Evolutionary conservation across 37 sponge, comb jelly and placozoan species (phyloP).

Genomic region (Hexactinellida sp.): DNA sequence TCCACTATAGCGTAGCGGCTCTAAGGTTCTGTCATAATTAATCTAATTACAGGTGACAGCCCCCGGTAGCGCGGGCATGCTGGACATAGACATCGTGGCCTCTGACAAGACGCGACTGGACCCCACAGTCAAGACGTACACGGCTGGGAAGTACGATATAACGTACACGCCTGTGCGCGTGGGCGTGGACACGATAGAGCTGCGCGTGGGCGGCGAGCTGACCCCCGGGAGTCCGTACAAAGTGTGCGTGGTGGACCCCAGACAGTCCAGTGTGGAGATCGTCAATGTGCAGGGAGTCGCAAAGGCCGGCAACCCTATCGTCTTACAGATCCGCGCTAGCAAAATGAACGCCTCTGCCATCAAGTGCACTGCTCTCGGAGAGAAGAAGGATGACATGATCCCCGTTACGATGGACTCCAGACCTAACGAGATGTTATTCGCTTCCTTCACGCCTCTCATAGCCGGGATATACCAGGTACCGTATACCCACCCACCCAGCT

Average conservation of each 20-base stretch:
- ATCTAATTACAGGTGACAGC: background rate
- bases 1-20: background rate
- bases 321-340: constrained; percentile 10
- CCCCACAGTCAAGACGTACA: background rate
- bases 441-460: background rate
- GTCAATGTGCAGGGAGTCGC: constrained; percentile 24
- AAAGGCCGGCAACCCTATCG: constrained; percentile 28
- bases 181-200: constrained; percentile 36
- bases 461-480: background rate
- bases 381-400: constrained; percentile 22
- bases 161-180: constrained; percentile 33
- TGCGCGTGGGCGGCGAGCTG: constrained; percentile 31
- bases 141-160: constrained; percentile 22
- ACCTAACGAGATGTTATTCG: background rate
- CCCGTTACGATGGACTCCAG: constrained; percentile 28
- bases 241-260: constrained; percentile 53
- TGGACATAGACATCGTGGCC: constrained; percentile 2
- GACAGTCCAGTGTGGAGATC: constrained; percentile 41
- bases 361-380: constrained; percentile 28
- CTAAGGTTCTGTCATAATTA: background rate
- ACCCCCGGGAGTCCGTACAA: constrained; percentile 58
- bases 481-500: too few species aligned
- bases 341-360: constrained; percentile 30
- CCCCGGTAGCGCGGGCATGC: background rate
- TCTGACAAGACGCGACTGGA: background rate